phyloP scores from a whole-genome alignment of 2,113 vertebrate genomes.

The Pedionomus torquatus region DNA sequence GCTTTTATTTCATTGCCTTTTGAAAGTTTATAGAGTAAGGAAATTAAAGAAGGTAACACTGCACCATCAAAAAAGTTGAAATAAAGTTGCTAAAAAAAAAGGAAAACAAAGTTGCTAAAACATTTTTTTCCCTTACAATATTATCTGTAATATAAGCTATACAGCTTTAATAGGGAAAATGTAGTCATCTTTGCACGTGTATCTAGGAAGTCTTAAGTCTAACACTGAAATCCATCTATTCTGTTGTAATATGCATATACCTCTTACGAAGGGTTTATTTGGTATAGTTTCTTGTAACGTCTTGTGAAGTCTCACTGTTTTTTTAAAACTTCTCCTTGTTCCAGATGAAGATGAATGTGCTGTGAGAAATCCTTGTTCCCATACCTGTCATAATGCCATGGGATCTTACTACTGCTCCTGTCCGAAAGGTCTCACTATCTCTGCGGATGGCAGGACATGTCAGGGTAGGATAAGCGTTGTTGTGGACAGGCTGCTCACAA shows the following conservation, averaged over 20 bases:
- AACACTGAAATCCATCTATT: background rate
- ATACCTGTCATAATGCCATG: constrained; percentile 89
- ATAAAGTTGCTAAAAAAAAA: background rate
- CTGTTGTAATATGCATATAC: too few relatives aligned
- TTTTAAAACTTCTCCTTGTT: background rate
- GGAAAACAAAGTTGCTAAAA: background rate
- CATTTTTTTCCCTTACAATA: background rate
- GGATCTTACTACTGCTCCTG: constrained; percentile 96
- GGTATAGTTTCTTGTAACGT: background rate
- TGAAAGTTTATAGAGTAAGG: background rate
- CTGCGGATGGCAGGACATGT: constrained; percentile 90
- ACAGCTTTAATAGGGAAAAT: background rate
- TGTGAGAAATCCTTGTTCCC: constrained; percentile 87
- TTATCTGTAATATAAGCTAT: background rate
- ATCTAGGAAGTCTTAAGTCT: background rate
- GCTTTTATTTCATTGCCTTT: background rate
- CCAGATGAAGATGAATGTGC: constrained; percentile 93
- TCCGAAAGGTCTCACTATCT: constrained; percentile 88
- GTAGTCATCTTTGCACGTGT: background rate
- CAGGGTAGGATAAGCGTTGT: constrained; percentile 79
- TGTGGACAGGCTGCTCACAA: background rate
- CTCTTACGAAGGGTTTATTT: background rate
- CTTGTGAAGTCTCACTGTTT: background rate
- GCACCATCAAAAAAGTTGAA: background rate
- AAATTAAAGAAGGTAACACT: background rate